Percentiles rank a stretch among this genome's conserved stretches.
Evolutionary conservation across 2,113 vertebrate genomes (phyloP).

Genomic region (Mastomys coucha): DNA sequence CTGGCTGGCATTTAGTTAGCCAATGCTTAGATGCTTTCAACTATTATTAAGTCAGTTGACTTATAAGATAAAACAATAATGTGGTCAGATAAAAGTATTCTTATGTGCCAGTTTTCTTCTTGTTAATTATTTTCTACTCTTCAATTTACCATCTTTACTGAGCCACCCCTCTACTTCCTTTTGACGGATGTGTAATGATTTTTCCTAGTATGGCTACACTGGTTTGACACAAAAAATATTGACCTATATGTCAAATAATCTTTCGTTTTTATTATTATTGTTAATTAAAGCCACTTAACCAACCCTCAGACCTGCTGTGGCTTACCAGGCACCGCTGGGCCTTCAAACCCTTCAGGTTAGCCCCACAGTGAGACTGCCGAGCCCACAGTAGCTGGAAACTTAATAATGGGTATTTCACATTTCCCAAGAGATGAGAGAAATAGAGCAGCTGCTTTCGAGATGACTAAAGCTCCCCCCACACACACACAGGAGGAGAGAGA

Average conservation of each 20-base stretch:
- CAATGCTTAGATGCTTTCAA: background rate
- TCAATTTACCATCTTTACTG: slow-evolving; percentile 72
- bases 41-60: slow-evolving; percentile 18
- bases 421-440: slow-evolving; percentile 65
- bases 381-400: slow-evolving; percentile 16
- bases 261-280: slow-evolving; percentile 68
- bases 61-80: slow-evolving; percentile 44
- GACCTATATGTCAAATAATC: slow-evolving; percentile 72
- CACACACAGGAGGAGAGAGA: too few relatives aligned
- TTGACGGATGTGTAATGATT: slow-evolving; percentile 77
- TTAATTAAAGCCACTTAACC: slow-evolving; percentile 79
- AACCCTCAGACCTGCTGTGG: slow-evolving; percentile 69
- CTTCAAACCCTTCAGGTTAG: slow-evolving; percentile 58
- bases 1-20: background rate
- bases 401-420: slow-evolving; percentile 60
- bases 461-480: background rate
- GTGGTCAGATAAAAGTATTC: slow-evolving; percentile 8
- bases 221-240: slow-evolving; percentile 79
- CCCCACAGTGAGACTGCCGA: slow-evolving; percentile 52
- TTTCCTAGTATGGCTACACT: slow-evolving; percentile 48
- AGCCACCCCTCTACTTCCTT: slow-evolving; percentile 67
- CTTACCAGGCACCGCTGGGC: slow-evolving; percentile 63
- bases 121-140: slow-evolving; percentile 62
- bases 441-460: background rate
- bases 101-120: slow-evolving; percentile 47